Conservation (phyloP, 2,113 vertebrate species). For the Ceyx margarethae region DNA sequence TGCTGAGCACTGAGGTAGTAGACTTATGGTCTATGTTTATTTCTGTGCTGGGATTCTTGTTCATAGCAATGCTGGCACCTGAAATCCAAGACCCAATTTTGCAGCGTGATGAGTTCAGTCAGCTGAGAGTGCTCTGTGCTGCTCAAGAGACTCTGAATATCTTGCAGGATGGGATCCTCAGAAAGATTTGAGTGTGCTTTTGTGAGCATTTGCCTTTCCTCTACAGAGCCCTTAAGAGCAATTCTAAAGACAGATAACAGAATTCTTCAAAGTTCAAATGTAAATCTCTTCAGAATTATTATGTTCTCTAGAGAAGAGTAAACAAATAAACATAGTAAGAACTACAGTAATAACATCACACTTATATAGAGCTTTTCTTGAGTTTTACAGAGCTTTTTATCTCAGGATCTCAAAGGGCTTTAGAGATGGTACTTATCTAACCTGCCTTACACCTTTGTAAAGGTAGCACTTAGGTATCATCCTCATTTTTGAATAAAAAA, state of each 20-base stretch:
- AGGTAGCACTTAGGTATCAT: conserved; percentile 27
- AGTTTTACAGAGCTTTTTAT: conserved; percentile 27
- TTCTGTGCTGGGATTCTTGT: background rate
- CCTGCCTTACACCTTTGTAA: conserved; percentile 3
- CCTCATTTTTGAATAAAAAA: conserved; percentile 16
- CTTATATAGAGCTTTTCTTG: conserved; percentile 13
- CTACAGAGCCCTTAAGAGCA: conserved; percentile 42
- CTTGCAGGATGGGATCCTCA: background rate
- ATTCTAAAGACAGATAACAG: conserved; percentile 24
- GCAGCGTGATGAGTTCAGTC: background rate
- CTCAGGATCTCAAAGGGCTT: conserved; percentile 23
- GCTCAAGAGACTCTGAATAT: conserved; percentile 6
- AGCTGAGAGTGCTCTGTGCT: conserved; percentile 8
- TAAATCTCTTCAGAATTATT: conserved; percentile 62
- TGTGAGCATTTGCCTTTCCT: conserved; percentile 22
- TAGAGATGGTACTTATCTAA: conserved; percentile 44
- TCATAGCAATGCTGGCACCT: background rate
- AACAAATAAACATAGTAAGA: conserved; percentile 46
- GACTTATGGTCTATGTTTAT: background rate
- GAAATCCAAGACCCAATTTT: background rate
- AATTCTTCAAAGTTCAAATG: conserved; percentile 56
- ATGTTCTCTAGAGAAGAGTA: conserved; percentile 19
- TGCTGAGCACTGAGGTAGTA: background rate
- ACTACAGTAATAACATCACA: background rate
- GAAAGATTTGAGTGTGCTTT: conserved; percentile 47